phyloP scores from a whole-genome alignment of 2,888 invertebrate genomes.

The Ferrisia virgata region DNA sequence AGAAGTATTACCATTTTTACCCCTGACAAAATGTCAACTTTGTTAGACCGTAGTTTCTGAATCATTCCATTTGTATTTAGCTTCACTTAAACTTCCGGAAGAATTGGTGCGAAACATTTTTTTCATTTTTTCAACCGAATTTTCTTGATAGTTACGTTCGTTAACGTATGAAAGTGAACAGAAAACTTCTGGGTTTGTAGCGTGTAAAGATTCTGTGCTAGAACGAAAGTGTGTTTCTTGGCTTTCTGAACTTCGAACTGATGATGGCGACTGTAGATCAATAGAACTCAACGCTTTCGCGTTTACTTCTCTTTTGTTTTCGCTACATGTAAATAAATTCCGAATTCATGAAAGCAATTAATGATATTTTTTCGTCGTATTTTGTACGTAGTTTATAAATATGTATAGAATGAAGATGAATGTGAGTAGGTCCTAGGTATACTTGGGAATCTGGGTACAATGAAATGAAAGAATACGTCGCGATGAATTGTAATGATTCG shows the following conservation, averaged over 20 bases:
- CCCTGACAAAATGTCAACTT: not conserved
- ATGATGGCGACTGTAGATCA: slow-evolving; percentile 9
- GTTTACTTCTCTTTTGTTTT: not conserved
- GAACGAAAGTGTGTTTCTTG: slow-evolving; percentile 16
- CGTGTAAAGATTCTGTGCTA: slow-evolving; percentile 14
- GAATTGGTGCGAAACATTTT: slow-evolving; percentile 36
- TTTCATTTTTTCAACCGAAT: slow-evolving; percentile 9
- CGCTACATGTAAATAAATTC: not conserved
- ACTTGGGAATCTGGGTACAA: too few species aligned
- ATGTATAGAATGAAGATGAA: not conserved
- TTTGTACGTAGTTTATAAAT: not conserved
- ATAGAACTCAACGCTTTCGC: not conserved
- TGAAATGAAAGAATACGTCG: too few species aligned
- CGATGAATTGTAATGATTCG: too few species aligned
- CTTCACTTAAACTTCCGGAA: slow-evolving; percentile 11
- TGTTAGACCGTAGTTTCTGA: slow-evolving; percentile 47
- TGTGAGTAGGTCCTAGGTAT: too few species aligned
- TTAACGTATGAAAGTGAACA: slow-evolving; percentile 37
- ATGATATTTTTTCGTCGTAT: not conserved
- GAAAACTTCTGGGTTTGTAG: slow-evolving; percentile 1
- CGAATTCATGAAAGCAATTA: not conserved
- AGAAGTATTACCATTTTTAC: not conserved
- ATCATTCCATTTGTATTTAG: slow-evolving; percentile 45
- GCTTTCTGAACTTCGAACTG: slow-evolving; percentile 7
- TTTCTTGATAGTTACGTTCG: slow-evolving; percentile 20